Evolutionary conservation across 2,797 vertebrate genomes (phyloP).

Genomic region (Monodelphis domestica): DNA sequence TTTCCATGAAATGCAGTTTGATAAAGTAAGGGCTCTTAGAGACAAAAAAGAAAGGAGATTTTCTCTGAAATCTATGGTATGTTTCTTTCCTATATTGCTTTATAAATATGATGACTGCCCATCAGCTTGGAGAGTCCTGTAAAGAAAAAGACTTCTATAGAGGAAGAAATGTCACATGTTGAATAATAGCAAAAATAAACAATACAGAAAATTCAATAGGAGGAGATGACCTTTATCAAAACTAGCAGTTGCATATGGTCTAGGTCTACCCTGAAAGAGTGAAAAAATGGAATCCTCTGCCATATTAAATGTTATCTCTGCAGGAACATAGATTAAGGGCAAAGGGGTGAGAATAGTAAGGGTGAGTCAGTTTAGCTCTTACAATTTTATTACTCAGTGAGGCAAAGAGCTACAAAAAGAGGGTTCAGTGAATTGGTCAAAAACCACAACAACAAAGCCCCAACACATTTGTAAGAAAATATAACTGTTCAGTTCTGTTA

Average conservation of each 20-base stretch:
- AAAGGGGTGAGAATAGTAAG: not conserved
- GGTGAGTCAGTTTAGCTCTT: not conserved
- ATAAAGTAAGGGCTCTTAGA: not conserved
- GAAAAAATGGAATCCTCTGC: not conserved
- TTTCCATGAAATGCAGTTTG: not conserved
- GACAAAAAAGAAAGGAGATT: not conserved
- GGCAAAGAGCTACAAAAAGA: not conserved
- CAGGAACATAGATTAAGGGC: not conserved
- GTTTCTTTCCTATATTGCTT: not conserved
- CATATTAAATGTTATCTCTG: not conserved
- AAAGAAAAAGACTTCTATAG: not conserved
- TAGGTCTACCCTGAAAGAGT: constrained; percentile 3
- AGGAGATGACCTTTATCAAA: constrained; percentile 39
- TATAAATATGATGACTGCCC: not conserved
- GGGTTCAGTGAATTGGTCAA: not conserved
- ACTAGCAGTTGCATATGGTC: not conserved
- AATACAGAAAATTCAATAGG: constrained; percentile 31
- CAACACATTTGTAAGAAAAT: constrained; percentile 2
- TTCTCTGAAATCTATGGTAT: not conserved
- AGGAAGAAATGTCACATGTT: constrained; percentile 44
- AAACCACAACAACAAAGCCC: not conserved
- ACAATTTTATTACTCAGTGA: not conserved
- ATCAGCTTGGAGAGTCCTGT: not conserved
- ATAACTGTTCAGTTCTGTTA: not conserved
- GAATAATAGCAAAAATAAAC: constrained; percentile 50